Conservation (phyloP, 2,888 invertebrate genomes). For the Eumerus sabulonum region DNA sequence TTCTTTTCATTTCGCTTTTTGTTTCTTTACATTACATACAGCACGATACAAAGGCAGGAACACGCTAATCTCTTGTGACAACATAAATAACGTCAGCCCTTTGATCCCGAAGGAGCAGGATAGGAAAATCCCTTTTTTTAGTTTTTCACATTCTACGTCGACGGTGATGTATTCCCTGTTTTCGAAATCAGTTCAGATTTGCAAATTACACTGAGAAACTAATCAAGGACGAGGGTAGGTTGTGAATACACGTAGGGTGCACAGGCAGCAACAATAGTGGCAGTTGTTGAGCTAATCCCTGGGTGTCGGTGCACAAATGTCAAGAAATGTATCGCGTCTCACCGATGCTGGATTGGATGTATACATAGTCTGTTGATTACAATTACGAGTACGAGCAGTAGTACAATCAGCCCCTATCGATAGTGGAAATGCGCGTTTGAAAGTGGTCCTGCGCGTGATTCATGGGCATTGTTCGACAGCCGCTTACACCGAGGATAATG, state of each 20-base stretch:
- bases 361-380: slow-evolving; percentile 52
- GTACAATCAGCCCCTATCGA: slow-evolving; percentile 59
- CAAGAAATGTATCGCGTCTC: slow-evolving; percentile 60
- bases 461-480: slow-evolving; percentile 64
- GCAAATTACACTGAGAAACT: slow-evolving; percentile 57
- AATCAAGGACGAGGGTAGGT: slow-evolving; percentile 53
- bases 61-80: slow-evolving; percentile 68
- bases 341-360: slow-evolving; percentile 28
- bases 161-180: slow-evolving; percentile 12
- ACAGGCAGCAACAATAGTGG: slow-evolving; percentile 46
- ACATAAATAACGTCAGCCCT: slow-evolving; percentile 68
- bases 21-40: too few relatives aligned
- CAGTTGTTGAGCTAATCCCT: slow-evolving; percentile 67
- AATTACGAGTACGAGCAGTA: slow-evolving; percentile 41
- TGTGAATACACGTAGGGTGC: slow-evolving; percentile 39
- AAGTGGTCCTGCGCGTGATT: slow-evolving; percentile 52
- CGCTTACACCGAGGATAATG: slow-evolving; percentile 67
- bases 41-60: slow-evolving; percentile 44
- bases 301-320: slow-evolving; percentile 69
- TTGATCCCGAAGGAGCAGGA: slow-evolving; percentile 47
- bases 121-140: slow-evolving; percentile 29
- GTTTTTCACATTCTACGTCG: slow-evolving; percentile 22
- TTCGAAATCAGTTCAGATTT: slow-evolving; percentile 49
- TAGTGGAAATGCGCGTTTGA: slow-evolving; percentile 37
- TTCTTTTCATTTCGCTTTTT: slow-evolving; percentile 63